A percentile compares a stretch with the other conserved stretches of the same genome.
phyloP scores from a whole-genome alignment of 2,888 invertebrate genomes.

The Elmis aenea region DNA sequence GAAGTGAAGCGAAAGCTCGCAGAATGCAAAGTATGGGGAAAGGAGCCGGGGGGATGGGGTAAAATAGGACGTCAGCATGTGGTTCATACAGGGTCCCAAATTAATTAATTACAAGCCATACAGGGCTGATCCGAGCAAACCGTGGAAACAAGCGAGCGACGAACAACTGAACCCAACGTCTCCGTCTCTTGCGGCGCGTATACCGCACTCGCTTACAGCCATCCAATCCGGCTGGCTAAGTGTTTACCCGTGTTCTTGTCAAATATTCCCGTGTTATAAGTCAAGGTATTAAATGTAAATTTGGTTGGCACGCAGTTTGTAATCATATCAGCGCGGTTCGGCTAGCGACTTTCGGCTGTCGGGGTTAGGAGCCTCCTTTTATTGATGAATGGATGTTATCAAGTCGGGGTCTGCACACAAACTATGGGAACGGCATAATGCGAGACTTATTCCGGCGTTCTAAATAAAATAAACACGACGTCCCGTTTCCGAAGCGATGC shows the following conservation, averaged over 20 bases:
- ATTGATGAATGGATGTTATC: slow-evolving; percentile 12
- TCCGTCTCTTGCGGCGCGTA: slow-evolving; percentile 9
- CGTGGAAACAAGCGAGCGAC: slow-evolving; percentile 12
- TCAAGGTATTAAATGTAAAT: slow-evolving; percentile 18
- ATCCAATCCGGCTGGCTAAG: slow-evolving; percentile 12
- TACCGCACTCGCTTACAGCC: slow-evolving; percentile 10
- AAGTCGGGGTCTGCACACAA: no score
- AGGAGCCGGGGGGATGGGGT: slow-evolving; percentile 10
- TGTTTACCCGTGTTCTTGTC: slow-evolving; percentile 17
- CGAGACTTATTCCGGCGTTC: no score
- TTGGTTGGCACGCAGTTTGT: slow-evolving; percentile 14
- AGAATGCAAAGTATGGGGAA: slow-evolving; percentile 14
- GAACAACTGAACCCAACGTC: slow-evolving; percentile 9
- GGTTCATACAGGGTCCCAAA: slow-evolving; percentile 22
- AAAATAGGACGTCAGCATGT: slow-evolving; percentile 19
- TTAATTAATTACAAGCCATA: slow-evolving; percentile 28
- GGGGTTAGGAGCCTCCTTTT: slow-evolving; percentile 4
- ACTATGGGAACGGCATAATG: no score
- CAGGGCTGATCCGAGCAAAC: slow-evolving; percentile 18
- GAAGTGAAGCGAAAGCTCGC: slow-evolving; percentile 11
- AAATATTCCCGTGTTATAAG: slow-evolving; percentile 16
- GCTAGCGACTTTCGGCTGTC: slow-evolving; percentile 6
- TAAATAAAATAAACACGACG: no score
- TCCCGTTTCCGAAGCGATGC: no score
- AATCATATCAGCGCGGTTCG: slow-evolving; percentile 12